These are phyloP conservation scores for Nycteola revayana DNA, from an alignment of 2,888 invertebrate genomes.

Conservation along the genomic window DNA sequence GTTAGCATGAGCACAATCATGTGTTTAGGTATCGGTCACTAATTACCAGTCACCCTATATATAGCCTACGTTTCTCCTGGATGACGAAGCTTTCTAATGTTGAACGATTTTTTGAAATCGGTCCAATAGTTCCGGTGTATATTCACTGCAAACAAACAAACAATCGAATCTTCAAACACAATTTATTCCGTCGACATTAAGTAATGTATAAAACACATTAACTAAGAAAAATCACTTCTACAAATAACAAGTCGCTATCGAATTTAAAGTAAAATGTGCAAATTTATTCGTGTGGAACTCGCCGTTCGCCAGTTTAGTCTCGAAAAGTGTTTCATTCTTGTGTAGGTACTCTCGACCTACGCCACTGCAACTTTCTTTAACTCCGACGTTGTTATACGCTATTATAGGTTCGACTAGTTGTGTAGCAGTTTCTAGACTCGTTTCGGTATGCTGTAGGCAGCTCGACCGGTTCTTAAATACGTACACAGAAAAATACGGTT, in stretches of 20 bases:
- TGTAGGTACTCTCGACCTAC: conserved; percentile 61
- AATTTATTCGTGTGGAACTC: conserved; percentile 29
- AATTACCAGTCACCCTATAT: too few relatives aligned
- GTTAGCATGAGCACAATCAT: too few relatives aligned
- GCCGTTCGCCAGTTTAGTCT: conserved; percentile 24
- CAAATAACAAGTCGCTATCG: conserved; percentile 18
- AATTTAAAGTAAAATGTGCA: conserved; percentile 22
- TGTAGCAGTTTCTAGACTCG: conserved; percentile 42
- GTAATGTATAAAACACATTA: not conserved
- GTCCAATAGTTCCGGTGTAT: too few relatives aligned
- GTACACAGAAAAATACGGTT: conserved; percentile 26
- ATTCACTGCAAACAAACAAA: too few relatives aligned
- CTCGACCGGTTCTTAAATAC: conserved; percentile 43
- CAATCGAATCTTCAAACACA: too few relatives aligned
- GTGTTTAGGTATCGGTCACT: too few relatives aligned
- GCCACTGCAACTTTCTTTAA: conserved; percentile 69
- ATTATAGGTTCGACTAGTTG: conserved; percentile 22
- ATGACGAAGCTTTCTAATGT: too few relatives aligned
- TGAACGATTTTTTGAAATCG: too few relatives aligned
- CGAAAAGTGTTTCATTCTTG: conserved; percentile 36
- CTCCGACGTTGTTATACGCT: conserved; percentile 29
- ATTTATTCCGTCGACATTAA: not conserved
- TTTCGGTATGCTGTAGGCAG: conserved; percentile 30
- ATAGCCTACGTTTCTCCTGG: too few relatives aligned
- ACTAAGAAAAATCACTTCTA: too few relatives aligned